Evolutionary conservation across 2,797 vertebrate genomes (phyloP).

Genomic region (Aselliscus stoliczkanus): DNA sequence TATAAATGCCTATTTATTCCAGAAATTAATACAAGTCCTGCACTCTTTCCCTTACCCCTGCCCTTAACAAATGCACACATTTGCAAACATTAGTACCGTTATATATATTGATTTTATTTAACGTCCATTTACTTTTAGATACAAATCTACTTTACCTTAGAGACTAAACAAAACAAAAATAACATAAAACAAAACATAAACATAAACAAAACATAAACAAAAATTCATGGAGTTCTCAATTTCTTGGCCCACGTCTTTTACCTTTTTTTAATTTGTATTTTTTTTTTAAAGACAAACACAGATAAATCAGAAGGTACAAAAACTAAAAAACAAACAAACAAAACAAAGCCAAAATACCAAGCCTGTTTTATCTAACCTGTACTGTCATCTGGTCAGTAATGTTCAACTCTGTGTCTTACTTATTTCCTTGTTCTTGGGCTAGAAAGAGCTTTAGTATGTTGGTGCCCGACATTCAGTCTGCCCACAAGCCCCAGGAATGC

Average conservation of each 20-base stretch:
- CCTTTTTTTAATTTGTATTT: neutral
- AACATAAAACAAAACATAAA: no score
- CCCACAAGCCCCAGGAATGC: neutral
- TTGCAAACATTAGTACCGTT: slow-evolving; percentile 56
- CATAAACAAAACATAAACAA: no score
- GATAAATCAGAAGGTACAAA: neutral
- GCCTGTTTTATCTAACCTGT: neutral
- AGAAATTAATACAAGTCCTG: neutral
- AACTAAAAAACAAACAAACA: neutral
- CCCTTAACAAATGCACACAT: slow-evolving; percentile 64
- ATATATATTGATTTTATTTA: slow-evolving; percentile 69
- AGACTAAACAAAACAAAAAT: no score
- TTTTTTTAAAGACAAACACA: slow-evolving; percentile 44
- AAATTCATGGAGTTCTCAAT: slow-evolving; percentile 55
- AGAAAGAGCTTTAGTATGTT: neutral
- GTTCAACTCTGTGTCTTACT: neutral
- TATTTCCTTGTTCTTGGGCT: neutral
- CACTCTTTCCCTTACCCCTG: slow-evolving; percentile 33
- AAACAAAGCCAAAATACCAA: neutral
- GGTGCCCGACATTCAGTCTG: neutral
- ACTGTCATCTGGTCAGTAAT: neutral
- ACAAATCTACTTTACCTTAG: slow-evolving; percentile 53
- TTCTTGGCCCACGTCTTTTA: neutral
- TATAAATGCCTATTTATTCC: slow-evolving; percentile 32
- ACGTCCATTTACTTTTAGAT: slow-evolving; percentile 66